Conservation (phyloP, 2,888 invertebrate genomes). For the Hoplodrina ambigua region DNA sequence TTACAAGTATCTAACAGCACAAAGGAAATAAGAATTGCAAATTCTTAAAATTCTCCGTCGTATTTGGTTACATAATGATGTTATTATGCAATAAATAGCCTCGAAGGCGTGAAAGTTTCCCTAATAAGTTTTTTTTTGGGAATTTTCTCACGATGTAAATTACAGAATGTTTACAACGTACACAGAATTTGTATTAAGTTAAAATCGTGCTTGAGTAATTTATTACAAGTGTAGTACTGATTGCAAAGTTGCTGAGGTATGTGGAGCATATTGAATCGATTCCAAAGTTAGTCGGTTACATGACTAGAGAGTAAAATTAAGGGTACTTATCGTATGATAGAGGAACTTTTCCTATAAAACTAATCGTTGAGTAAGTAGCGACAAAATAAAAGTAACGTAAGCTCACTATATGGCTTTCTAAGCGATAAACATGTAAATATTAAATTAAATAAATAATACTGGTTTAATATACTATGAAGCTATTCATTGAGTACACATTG, state of each 20-base stretch:
- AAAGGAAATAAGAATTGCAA: constrained; percentile 50
- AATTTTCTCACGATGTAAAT: constrained; percentile 42
- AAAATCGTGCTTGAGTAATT: constrained; percentile 35
- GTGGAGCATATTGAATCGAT: constrained; percentile 35
- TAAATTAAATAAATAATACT: constrained; percentile 58
- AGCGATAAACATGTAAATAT: constrained; percentile 22
- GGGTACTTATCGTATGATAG: constrained; percentile 19
- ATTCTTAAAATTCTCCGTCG: constrained; percentile 46
- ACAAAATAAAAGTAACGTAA: constrained; percentile 22
- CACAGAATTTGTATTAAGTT: constrained; percentile 39
- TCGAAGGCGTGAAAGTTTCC: constrained; percentile 46
- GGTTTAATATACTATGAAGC: constrained; percentile 29
- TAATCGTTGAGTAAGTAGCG: constrained; percentile 19
- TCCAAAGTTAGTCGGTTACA: constrained; percentile 42
- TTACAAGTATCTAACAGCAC: constrained; percentile 34
- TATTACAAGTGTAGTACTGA: constrained; percentile 30
- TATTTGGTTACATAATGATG: constrained; percentile 39
- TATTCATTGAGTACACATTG: constrained; percentile 13
- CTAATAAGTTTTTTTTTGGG: constrained; percentile 35
- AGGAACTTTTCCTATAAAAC: constrained; percentile 45
- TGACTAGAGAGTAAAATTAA: constrained; percentile 61
- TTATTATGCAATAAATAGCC: constrained; percentile 45
- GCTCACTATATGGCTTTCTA: neutral
- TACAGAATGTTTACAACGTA: constrained; percentile 38
- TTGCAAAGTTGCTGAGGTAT: constrained; percentile 33